Evolutionary conservation across 1,140 invertebrate species (phyloP), one percentile per base, ranked within the genome.

Genomic region (Elysia chlorotica): DNA sequence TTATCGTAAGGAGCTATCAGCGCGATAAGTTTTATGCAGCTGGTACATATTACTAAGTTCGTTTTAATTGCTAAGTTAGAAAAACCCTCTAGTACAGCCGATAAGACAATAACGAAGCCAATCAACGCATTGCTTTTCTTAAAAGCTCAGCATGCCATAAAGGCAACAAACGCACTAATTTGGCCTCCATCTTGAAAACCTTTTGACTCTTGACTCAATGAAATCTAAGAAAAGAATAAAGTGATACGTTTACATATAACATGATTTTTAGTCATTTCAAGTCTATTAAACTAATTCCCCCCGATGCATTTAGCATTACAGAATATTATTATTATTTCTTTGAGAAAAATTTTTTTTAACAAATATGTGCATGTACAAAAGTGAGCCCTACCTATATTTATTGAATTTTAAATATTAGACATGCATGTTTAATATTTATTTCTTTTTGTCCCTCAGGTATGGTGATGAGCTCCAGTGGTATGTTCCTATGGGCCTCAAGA

Each of bases 21-120:
- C 87, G 89, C 65, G 84, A 81, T 17, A 62, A 88, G 14, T 83
- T 79, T 23, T 76, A 89, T 35, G 75, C 89, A 2, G 85, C 86
- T 33, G 67, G 56, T 48, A 56, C 65, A 14, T 54, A 66, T 36
- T 74, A n/a, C n/a, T n/a, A n/a, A n/a, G n/a, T n/a, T n/a, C n/a
- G n/a, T n/a, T n/a, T n/a, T n/a, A n/a, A n/a, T n/a, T n/a, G n/a
- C n/a, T 73, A 31, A 59, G 62, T 31, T 14, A 61, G 25, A 28
- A 35, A 48, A 14, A n/a, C 41, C n/a, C 79, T 1, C 79, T 78
- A 0, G 35, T 75, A 0, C 59, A 73, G 56, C 75, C 75, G 30
- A 23, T 83, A 28, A 87, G 87, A 10, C 83, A 84, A 25, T 85
- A 82, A 57, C 75, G 89, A 38, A 89, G 85, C 78, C 75, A 89